Evolutionary conservation across 2,888 invertebrate species (phyloP).

Genomic region (Dromius quadrimaculatus): DNA sequence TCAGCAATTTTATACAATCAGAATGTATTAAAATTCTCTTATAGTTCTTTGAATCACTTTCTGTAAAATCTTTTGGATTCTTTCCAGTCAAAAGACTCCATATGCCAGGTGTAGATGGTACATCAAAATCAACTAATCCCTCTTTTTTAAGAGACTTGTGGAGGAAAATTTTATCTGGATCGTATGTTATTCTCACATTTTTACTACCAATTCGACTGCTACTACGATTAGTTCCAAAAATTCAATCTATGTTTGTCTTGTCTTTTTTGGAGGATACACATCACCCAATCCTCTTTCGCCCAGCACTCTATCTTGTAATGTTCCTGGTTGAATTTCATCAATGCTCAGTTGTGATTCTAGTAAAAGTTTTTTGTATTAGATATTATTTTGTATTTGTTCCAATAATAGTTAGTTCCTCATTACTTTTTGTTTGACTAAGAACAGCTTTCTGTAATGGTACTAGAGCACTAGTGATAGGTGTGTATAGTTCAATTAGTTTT

Average conservation of each 20-base stretch:
- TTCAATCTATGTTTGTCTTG: conserved; percentile 4
- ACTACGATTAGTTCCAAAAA: conserved; percentile 11
- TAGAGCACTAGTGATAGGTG: too few relatives aligned
- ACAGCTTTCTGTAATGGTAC: not conserved
- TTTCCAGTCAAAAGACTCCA: conserved; percentile 9
- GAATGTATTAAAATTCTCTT: conserved; percentile 21
- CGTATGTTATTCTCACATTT: conserved; percentile 10
- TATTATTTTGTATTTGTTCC: not conserved
- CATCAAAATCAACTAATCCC: not conserved
- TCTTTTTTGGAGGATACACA: conserved; percentile 2
- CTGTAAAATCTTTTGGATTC: not conserved
- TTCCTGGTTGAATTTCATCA: conserved; percentile 13
- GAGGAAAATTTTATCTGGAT: not conserved
- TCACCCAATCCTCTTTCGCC: conserved; percentile 5
- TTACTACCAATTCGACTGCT: conserved; percentile 14
- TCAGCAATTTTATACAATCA: not conserved
- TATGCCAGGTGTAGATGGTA: not conserved
- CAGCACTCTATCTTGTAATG: not conserved
- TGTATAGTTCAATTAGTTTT: too few relatives aligned
- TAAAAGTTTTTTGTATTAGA: not conserved
- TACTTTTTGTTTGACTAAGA: not conserved
- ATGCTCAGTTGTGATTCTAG: not conserved
- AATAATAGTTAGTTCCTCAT: not conserved
- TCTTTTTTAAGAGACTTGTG: conserved; percentile 6
- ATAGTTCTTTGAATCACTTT: not conserved